A percentile compares a stretch with the other conserved stretches of the same genome.
Evolutionary conservation across 2,797 vertebrate genomes (phyloP).

Genomic region (Notamacropus eugenii): DNA sequence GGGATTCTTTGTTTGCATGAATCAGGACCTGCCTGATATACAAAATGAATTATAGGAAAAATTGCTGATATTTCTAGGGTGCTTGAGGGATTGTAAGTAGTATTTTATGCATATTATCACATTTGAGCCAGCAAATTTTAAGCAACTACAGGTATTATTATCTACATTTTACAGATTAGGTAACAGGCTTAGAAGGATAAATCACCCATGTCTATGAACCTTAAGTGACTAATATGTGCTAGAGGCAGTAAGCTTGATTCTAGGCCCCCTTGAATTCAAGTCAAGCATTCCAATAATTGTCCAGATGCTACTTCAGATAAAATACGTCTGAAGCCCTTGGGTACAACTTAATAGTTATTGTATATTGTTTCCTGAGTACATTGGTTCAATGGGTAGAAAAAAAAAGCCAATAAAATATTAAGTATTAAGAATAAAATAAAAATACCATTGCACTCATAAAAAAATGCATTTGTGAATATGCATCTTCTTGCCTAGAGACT

Average conservation of each 20-base stretch:
- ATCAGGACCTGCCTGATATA: background rate
- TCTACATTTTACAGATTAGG: too few relatives aligned
- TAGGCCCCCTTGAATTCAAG: background rate
- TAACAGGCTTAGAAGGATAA: background rate
- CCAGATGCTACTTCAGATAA: background rate
- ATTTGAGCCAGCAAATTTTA: background rate
- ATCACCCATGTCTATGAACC: background rate
- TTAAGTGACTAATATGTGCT: background rate
- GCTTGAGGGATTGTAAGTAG: background rate
- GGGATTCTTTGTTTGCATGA: background rate
- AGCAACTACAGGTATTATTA: background rate
- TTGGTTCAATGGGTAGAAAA: background rate
- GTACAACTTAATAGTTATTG: background rate
- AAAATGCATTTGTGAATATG: background rate
- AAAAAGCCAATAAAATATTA: background rate
- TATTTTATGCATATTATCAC: background rate
- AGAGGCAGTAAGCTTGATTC: background rate
- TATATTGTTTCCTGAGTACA: background rate
- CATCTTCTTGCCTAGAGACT: background rate
- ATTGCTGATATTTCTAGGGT: background rate
- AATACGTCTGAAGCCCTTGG: background rate
- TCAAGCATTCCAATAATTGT: background rate
- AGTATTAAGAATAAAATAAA: background rate
- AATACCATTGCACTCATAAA: background rate
- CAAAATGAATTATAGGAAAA: background rate